phyloP scores from a whole-genome alignment of 1,140 invertebrate genomes.

The Hylaeus anthracinus region DNA sequence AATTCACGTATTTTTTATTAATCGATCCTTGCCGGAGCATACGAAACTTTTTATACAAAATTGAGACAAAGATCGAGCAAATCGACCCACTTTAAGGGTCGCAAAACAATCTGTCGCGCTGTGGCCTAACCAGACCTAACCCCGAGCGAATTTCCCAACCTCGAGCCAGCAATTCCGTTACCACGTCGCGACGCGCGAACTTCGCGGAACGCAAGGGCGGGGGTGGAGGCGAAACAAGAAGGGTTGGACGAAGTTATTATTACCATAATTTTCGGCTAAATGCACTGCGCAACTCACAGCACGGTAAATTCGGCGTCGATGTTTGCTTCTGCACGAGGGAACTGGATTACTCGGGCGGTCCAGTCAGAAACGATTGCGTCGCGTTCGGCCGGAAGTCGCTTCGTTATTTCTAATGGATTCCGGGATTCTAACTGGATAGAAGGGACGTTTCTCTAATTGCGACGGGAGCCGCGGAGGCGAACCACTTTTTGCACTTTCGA shows the following conservation, averaged over 20 bases:
- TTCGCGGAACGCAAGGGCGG: constrained; percentile 27
- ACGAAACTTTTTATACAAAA: too few species aligned
- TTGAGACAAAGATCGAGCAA: too few species aligned
- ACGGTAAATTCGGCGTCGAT: constrained; percentile 61
- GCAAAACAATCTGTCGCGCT: constrained; percentile 62
- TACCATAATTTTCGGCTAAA: constrained; percentile 72
- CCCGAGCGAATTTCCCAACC: constrained; percentile 64
- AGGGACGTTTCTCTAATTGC: constrained; percentile 32
- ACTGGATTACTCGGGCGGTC: constrained; percentile 43
- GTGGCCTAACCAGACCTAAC: constrained; percentile 57
- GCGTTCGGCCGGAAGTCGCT: constrained; percentile 41
- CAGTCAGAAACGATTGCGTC: constrained; percentile 54
- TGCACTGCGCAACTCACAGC: constrained; percentile 61
- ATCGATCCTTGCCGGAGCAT: too few species aligned
- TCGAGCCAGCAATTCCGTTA: constrained; percentile 62
- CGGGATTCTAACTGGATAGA: constrained; percentile 37
- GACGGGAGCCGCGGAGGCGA: background rate
- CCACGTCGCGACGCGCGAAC: constrained; percentile 50
- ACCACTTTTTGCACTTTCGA: background rate
- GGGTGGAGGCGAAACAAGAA: constrained; percentile 10
- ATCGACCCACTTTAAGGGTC: constrained; percentile 33
- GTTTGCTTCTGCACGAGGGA: constrained; percentile 55
- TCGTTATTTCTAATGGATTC: constrained; percentile 62
- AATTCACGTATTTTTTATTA: too few species aligned
- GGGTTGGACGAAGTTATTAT: constrained; percentile 68